These are phyloP conservation scores for Festucalex cinctus DNA, from an alignment of 2,113 vertebrate genomes.

Conservation along the genomic window DNA sequence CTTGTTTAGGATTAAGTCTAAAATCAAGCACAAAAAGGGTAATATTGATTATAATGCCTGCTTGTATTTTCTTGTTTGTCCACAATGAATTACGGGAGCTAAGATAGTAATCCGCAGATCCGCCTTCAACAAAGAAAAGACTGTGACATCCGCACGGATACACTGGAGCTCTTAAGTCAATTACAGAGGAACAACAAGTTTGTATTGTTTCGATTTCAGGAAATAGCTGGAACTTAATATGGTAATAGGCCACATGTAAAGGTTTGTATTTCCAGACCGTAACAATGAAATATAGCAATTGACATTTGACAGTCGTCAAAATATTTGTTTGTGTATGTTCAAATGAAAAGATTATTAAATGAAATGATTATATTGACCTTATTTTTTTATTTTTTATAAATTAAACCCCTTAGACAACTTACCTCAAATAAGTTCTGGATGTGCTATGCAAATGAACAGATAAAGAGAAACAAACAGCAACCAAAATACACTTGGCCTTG, in stretches of 20 bases:
- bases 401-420: too few species aligned
- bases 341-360: too few species aligned
- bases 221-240: background rate
- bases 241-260: background rate
- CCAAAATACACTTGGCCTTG: too few species aligned
- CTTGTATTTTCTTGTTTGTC: slow-evolving; percentile 22
- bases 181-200: slow-evolving; percentile 23
- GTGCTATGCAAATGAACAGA: too few species aligned
- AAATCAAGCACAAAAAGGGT: background rate
- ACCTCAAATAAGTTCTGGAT: too few species aligned
- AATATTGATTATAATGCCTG: slow-evolving; percentile 26
- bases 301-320: background rate
- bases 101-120: slow-evolving; percentile 37
- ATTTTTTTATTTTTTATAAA: too few species aligned
- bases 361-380: too few species aligned
- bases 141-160: slow-evolving; percentile 18
- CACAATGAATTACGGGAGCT: slow-evolving; percentile 19
- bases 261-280: background rate
- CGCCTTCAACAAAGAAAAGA: slow-evolving; percentile 17
- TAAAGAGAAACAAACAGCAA: too few species aligned
- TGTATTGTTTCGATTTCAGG: background rate
- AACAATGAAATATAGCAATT: background rate
- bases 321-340: too few species aligned
- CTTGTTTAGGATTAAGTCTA: background rate
- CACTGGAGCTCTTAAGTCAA: slow-evolving; percentile 24